Base-by-base conservation (phyloP, 2,113 vertebrate species). In the Empidonax traillii region DNA sequence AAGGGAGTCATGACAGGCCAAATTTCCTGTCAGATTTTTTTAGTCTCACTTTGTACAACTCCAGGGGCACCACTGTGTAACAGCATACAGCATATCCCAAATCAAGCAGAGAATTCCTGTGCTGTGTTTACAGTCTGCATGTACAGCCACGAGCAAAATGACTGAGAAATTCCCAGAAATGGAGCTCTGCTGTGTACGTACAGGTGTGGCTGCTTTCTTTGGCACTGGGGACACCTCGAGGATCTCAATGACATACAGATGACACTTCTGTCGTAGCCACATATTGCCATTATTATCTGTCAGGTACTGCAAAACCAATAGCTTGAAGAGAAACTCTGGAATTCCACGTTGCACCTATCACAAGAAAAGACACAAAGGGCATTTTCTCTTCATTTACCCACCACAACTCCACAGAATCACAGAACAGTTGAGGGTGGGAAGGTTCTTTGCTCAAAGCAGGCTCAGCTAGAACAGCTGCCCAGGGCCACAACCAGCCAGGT, bases 201-300 rank as follows among this genome's bases (percentile, higher is more conserved):
- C 99, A 77, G 80, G 85, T 61, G 79, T 97, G 23, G 94, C 83
- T 31, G 90, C 27, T 75, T 90, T 97, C 96, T 46, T 97, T 8
- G 90, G 85, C 27, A 41, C 93, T 24, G 93, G 78, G 21, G 92
- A 86, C 22, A 76, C 68, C 91, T 99, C 98, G 19, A 99, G 97
- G 80, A 99, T 98, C 53, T 99, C 99, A 43, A 99, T 91, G 55
- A 99, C 20, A 55, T 99, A 99, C 49, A 99, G 96, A 23, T 99
- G 98, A 41, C 94, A 94, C 8, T 97, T 98, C 90, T 97, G 98
- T 81, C 99, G 98, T 14, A 98, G 98, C 99, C 99, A 99, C 98
- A 99, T 98, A 33, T 98, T 98, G 85, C 99, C 99, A 37, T 98
- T 98, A 7, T 88, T 83, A 68, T 99, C 98, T 98, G 98, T 98